A percentile compares a stretch with the other conserved stretches of the same genome.
phyloP scores from a whole-genome alignment of 2,113 vertebrate genomes.

The Eptatretus burgeri region DNA sequence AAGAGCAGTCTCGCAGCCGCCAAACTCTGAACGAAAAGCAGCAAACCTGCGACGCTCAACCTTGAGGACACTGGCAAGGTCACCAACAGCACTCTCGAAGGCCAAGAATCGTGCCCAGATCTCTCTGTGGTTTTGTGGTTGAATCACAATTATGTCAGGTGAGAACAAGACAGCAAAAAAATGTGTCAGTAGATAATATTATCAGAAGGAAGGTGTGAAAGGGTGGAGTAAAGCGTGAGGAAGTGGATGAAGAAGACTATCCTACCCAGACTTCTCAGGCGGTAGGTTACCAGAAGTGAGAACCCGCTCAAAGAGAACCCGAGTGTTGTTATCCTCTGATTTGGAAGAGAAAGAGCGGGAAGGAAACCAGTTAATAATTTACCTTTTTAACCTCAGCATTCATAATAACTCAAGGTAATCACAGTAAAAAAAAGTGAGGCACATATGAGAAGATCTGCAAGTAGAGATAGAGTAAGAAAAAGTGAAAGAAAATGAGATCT shows the following conservation, averaged over 20 bases:
- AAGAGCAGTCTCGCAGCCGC: constrained; percentile 84
- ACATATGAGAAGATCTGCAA: too few species aligned
- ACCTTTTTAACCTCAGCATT: too few species aligned
- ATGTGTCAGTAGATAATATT: too few species aligned
- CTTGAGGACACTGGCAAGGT: constrained; percentile 86
- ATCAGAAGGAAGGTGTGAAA: too few species aligned
- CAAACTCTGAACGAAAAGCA: constrained; percentile 86
- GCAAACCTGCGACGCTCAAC: constrained; percentile 76
- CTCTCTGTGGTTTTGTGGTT: constrained; percentile 24
- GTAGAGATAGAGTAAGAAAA: too few species aligned
- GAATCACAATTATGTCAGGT: too few species aligned
- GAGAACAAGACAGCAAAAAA: too few species aligned
- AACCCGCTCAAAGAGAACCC: constrained; percentile 93
- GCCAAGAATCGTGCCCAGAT: constrained; percentile 91
- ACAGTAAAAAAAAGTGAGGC: too few species aligned
- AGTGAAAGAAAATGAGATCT: too few species aligned
- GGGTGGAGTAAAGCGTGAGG: too few species aligned
- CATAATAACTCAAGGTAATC: too few species aligned
- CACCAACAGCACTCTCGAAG: constrained; percentile 94
- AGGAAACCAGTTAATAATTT: too few species aligned
- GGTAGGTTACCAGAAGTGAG: constrained; percentile 90
- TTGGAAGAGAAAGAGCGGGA: neutral
- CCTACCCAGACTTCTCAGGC: constrained; percentile 84
- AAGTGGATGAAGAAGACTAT: neutral
- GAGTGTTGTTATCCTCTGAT: constrained; percentile 94